These are phyloP conservation scores for Monodelphis domestica DNA, from an alignment of 2,797 vertebrate species.

Conservation along the genomic window DNA sequence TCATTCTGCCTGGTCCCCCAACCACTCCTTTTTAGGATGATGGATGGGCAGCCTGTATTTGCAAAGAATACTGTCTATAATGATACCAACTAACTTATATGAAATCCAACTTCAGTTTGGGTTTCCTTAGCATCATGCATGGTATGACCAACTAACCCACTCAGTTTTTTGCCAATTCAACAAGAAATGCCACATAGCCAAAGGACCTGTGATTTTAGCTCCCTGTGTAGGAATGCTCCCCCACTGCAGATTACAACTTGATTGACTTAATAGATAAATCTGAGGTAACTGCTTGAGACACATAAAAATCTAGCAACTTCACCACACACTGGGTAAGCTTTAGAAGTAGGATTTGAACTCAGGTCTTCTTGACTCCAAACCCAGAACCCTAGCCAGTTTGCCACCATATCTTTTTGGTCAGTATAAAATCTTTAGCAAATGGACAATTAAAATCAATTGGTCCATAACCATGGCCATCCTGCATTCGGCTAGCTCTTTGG, in stretches of 20 bases:
- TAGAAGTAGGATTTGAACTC: neutral
- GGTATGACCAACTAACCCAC: neutral
- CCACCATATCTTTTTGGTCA: neutral
- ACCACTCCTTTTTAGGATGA: too few relatives aligned
- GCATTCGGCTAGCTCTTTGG: slow-evolving; percentile 69
- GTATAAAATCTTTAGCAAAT: neutral
- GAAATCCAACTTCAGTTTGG: too few relatives aligned
- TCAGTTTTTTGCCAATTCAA: neutral
- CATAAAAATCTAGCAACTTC: neutral
- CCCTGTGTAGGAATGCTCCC: too few relatives aligned
- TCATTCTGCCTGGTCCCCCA: too few relatives aligned
- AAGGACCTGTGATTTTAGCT: neutral
- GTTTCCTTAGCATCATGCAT: neutral
- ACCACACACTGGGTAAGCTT: neutral
- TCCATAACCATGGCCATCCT: slow-evolving; percentile 55
- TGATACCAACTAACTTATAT: too few relatives aligned
- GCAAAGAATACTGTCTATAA: too few relatives aligned
- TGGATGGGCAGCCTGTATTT: too few relatives aligned
- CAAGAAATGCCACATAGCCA: neutral
- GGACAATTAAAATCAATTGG: neutral
- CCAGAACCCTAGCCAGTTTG: neutral
- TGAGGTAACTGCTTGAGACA: neutral
- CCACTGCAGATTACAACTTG: too few relatives aligned
- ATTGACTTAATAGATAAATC: neutral
- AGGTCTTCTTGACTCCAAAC: neutral